A percentile compares a stretch with the other conserved stretches of the same genome.
Evolutionary conservation across 35 echinoderm and acorn worm species (phyloP).

Genomic region (Ophioderma brevispina): DNA sequence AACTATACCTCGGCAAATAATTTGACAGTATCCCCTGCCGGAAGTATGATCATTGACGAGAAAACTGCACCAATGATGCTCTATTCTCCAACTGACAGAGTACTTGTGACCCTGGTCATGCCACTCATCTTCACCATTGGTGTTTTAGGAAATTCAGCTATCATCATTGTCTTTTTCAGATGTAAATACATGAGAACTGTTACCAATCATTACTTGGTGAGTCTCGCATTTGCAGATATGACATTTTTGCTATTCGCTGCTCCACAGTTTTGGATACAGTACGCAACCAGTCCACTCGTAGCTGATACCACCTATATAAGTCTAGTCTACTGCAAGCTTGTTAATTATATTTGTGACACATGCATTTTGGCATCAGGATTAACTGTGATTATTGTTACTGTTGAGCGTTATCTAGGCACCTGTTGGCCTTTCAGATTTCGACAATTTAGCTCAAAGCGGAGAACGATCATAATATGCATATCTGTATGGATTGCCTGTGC

Average conservation of each 20-base stretch:
- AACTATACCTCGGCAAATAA: background rate
- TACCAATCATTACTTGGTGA: conserved; percentile 93
- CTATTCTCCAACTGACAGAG: conserved; percentile 67
- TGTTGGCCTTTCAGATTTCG: conserved; percentile 93
- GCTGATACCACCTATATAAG: conserved; percentile 65
- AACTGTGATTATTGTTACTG: conserved; percentile 81
- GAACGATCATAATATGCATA: conserved; percentile 64
- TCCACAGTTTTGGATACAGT: conserved; percentile 78
- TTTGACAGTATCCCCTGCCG: background rate
- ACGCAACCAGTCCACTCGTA: conserved; percentile 61
- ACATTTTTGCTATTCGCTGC: conserved; percentile 81
- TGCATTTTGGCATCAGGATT: conserved; percentile 74
- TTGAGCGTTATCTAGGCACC: conserved; percentile 90
- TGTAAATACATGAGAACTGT: conserved; percentile 92
- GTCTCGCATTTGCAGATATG: conserved; percentile 85
- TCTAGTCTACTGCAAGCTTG: conserved; percentile 72
- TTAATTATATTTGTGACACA: conserved; percentile 51
- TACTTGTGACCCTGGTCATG: conserved; percentile 87
- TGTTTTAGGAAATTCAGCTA: conserved; percentile 84
- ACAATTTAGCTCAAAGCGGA: conserved; percentile 69
- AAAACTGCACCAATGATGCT: conserved; percentile 35
- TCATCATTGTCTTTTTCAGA: conserved; percentile 77
- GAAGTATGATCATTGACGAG: conserved; percentile 19
- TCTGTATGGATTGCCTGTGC: conserved; percentile 64
- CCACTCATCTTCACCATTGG: conserved; percentile 90